These are phyloP conservation scores for Chondrosia reniformis DNA, from an alignment of 37 sponge, comb jelly and placozoan species.

Conservation along the genomic window DNA sequence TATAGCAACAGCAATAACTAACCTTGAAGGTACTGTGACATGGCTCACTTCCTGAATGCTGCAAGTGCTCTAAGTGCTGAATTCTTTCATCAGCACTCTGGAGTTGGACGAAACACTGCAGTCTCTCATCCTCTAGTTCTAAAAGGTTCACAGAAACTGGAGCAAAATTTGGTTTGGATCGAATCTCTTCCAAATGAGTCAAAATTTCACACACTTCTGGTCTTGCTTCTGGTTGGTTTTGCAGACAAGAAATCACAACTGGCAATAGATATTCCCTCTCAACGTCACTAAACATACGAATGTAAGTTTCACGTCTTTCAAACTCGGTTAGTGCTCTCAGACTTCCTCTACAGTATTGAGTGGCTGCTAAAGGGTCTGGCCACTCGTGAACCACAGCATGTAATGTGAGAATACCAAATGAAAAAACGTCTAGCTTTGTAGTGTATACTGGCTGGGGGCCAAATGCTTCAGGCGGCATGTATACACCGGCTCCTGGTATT, in stretches of 20 bases:
- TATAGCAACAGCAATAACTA: too few relatives aligned
- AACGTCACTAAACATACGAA: background rate
- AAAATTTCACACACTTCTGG: background rate
- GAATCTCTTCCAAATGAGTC: background rate
- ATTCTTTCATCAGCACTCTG: background rate
- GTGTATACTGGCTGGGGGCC: background rate
- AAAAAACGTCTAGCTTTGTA: slow-evolving; percentile 1
- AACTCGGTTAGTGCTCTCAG: background rate
- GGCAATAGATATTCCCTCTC: background rate
- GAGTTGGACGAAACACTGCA: background rate
- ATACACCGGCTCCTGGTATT: background rate
- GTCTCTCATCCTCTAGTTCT: background rate
- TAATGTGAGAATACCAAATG: background rate
- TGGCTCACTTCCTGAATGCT: too few relatives aligned
- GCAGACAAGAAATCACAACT: background rate
- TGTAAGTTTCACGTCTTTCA: background rate
- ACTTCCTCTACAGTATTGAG: background rate
- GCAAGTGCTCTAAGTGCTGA: background rate
- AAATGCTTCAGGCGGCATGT: slow-evolving; percentile 23
- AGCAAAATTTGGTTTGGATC: too few relatives aligned
- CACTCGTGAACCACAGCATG: slow-evolving; percentile 10
- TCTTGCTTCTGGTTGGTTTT: background rate
- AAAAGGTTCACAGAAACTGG: background rate
- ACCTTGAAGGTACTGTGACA: too few relatives aligned
- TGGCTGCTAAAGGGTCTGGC: slow-evolving; percentile 1